phyloP scores from a whole-genome alignment of 2,797 vertebrate species.

The Natrix natrix region DNA sequence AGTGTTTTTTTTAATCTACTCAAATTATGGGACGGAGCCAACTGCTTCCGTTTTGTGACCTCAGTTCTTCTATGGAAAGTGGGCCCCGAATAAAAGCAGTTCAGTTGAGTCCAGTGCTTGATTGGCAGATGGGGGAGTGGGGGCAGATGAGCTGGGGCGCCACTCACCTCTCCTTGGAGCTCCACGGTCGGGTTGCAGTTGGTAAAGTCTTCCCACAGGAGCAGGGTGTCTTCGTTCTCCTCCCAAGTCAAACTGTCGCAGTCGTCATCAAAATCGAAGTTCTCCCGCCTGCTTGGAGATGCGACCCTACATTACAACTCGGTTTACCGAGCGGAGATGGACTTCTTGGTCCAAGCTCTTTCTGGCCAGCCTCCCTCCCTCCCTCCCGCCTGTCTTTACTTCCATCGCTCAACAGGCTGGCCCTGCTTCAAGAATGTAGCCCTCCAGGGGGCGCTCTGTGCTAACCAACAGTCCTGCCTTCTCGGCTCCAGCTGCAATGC shows the following conservation, averaged over 20 bases:
- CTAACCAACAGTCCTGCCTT: neutral
- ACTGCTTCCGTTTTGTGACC: no score
- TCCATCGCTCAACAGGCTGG: neutral
- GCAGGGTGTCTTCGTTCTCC: conserved; percentile 92
- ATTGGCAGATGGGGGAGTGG: neutral
- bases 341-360: neutral
- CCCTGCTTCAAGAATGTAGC: neutral
- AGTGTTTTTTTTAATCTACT: no score
- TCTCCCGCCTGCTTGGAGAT: conserved; percentile 83
- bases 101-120: neutral
- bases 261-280: conserved; percentile 94
- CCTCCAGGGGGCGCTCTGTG: conserved; percentile 62
- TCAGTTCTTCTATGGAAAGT: neutral
- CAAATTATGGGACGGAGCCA: no score
- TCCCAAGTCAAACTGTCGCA: conserved; percentile 98
- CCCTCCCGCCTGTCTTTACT: neutral
- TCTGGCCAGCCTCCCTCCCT: neutral
- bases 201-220: conserved; percentile 96
- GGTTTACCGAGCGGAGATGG: neutral
- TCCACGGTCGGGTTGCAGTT: conserved; percentile 86
- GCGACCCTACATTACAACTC: no score
- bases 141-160: neutral
- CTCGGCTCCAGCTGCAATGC: no score
- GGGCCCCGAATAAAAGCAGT: neutral
- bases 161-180: conserved; percentile 74